Conservation (phyloP, 2,888 invertebrate species). For the Scaptomyza cyrtandrae region DNA sequence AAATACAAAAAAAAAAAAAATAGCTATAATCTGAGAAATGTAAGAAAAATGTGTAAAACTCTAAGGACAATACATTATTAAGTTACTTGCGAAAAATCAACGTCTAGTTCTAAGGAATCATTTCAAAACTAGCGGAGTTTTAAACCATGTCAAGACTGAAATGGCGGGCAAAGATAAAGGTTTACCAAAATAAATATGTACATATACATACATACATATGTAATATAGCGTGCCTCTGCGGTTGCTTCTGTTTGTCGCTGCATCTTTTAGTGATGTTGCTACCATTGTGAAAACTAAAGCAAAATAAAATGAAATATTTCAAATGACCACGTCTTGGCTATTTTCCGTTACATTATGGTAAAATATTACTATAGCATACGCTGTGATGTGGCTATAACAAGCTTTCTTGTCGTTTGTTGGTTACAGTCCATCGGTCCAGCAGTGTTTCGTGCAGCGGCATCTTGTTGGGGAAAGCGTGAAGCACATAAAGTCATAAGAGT, state of each 20-base stretch:
- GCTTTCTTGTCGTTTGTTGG: slow-evolving; percentile 44
- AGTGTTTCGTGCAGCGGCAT: slow-evolving; percentile 54
- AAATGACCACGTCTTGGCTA: slow-evolving; percentile 81
- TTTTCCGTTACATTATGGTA: slow-evolving; percentile 81
- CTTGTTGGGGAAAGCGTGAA: slow-evolving; percentile 78
- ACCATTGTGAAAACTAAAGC: too few species aligned
- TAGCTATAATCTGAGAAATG: too few species aligned
- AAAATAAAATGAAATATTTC: slow-evolving; percentile 72
- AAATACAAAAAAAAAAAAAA: too few species aligned
- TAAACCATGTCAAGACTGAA: too few species aligned
- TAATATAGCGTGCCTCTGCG: not conserved
- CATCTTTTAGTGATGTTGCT: not conserved
- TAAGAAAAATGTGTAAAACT: too few species aligned
- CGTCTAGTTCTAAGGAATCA: too few species aligned
- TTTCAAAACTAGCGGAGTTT: too few species aligned
- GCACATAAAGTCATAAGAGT: slow-evolving; percentile 80
- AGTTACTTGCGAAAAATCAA: too few species aligned
- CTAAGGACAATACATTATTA: too few species aligned
- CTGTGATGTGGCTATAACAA: slow-evolving; percentile 37
- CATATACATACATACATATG: not conserved
- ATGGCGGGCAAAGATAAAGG: too few species aligned
- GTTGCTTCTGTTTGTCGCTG: not conserved
- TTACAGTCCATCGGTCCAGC: slow-evolving; percentile 27
- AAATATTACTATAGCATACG: slow-evolving; percentile 55
- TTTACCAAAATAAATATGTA: too few species aligned